phyloP scores from a whole-genome alignment of 2,888 invertebrate genomes.

The Anoncus sp. region DNA sequence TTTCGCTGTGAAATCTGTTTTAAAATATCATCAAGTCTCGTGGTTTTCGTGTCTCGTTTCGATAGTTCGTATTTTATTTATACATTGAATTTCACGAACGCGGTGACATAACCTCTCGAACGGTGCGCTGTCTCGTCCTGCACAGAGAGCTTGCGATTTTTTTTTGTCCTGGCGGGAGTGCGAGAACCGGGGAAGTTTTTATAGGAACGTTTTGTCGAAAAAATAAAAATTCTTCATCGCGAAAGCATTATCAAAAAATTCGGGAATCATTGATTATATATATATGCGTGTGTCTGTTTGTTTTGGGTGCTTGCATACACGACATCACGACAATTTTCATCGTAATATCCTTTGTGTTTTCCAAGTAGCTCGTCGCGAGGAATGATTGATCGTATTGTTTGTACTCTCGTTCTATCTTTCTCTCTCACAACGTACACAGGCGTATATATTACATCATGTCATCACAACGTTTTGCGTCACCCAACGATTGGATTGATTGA shows the following conservation, averaged over 20 bases:
- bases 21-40: background rate
- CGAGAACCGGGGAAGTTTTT: too few species aligned
- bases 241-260: slow-evolving; percentile 2
- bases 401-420: slow-evolving; percentile 19
- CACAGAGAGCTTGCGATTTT: background rate
- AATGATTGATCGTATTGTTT: slow-evolving; percentile 51
- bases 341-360: background rate
- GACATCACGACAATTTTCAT: slow-evolving; percentile 1
- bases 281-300: background rate
- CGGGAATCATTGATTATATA: background rate
- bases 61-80: background rate
- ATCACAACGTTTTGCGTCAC: slow-evolving; percentile 22
- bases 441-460: slow-evolving; percentile 23
- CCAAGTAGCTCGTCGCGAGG: slow-evolving; percentile 2
- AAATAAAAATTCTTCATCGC: background rate
- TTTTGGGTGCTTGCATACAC: background rate
- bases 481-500: slow-evolving; percentile 7
- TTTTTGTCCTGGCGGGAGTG: slow-evolving; percentile 39
- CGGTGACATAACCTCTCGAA: slow-evolving; percentile 35
- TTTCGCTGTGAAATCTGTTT: too few species aligned
- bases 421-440: slow-evolving; percentile 4
- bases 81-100: slow-evolving; percentile 17
- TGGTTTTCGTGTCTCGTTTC: background rate
- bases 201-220: too few species aligned
- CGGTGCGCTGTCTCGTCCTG: slow-evolving; percentile 2